phyloP scores from a whole-genome alignment of 1,140 invertebrate species.

The Nephotettix cincticeps region DNA sequence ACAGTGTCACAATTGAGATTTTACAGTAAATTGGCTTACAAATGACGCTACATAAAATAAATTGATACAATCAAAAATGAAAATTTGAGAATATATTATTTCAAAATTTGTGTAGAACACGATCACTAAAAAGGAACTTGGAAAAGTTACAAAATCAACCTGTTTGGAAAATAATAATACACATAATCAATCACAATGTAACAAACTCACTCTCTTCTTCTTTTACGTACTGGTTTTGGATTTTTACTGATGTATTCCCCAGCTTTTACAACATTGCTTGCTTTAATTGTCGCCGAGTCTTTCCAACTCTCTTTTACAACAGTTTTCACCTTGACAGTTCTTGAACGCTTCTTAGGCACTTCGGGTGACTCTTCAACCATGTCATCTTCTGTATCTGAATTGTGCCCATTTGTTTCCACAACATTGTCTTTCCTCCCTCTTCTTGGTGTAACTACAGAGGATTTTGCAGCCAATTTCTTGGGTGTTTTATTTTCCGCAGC shows the following conservation, averaged over 20 bases:
- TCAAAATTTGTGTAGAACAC: too few species aligned
- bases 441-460: background rate
- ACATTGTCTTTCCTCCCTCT: background rate
- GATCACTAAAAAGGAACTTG: too few species aligned
- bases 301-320: slow-evolving; percentile 25
- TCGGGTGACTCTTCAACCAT: slow-evolving; percentile 19
- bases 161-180: too few species aligned
- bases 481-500: slow-evolving; percentile 25
- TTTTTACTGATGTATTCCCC: slow-evolving; percentile 24
- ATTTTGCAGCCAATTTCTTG: slow-evolving; percentile 8
- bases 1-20: too few species aligned
- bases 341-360: slow-evolving; percentile 23
- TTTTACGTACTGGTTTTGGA: background rate
- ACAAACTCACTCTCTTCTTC: background rate
- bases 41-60: too few species aligned
- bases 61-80: too few species aligned
- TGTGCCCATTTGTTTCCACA: slow-evolving; percentile 20
- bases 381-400: slow-evolving; percentile 29
- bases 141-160: too few species aligned
- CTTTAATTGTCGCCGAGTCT: slow-evolving; percentile 26
- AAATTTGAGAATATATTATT: too few species aligned
- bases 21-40: too few species aligned
- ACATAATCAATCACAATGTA: too few species aligned
- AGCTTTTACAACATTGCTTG: slow-evolving; percentile 26
- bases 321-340: background rate